Evolutionary conservation across 1,140 invertebrate genomes (phyloP), one percentile per base, ranked within the genome.

Genomic region (Drosophila pandora): DNA sequence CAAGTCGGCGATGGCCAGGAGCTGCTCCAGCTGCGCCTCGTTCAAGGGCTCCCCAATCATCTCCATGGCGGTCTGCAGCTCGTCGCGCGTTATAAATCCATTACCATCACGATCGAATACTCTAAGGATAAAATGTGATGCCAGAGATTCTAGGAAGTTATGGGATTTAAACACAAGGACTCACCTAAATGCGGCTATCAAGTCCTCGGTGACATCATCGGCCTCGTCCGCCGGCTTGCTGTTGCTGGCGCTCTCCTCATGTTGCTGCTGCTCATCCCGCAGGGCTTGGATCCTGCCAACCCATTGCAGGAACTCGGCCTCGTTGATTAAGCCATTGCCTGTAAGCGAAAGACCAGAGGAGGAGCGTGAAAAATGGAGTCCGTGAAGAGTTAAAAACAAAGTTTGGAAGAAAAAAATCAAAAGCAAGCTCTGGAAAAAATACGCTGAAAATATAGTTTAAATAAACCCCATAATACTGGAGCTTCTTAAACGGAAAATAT

Each of bases 91-190:
- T 79, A 96, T 96, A 85, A 94, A 96, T 2, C 95, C 95, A 91
- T 96, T 95, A 72, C 94, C 93, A 83, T 96, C 95, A 52, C 95
- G 93, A 92, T 96, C 95, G 90, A 96, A 96, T 53, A 96, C 95
- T 85, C 94, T 94, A 88, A n/a, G 6, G 10, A 4, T 12, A 4
- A 37, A 37, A n/a, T 12, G 10, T 8, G 32, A 37, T 37, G 3
- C 34, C 34, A 37, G 3, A 37, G 3, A 37, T 12, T n/a, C 2
- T 6, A 9, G 34, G 3, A 25, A 21, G 53, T 57, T 54, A 47
- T n/a, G 25, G 37, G 1, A 10, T 5, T 13, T 13, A 9, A 21
- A 7, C 17, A 5, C 10, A 4, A 0, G 17, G 10, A 68, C 91
- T 75, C 80, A 94, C 94, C 93, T 93, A 92, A 96, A 96, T 65